Conservation (phyloP, 2,888 invertebrate species). For the Pristionchus arcanus region DNA sequence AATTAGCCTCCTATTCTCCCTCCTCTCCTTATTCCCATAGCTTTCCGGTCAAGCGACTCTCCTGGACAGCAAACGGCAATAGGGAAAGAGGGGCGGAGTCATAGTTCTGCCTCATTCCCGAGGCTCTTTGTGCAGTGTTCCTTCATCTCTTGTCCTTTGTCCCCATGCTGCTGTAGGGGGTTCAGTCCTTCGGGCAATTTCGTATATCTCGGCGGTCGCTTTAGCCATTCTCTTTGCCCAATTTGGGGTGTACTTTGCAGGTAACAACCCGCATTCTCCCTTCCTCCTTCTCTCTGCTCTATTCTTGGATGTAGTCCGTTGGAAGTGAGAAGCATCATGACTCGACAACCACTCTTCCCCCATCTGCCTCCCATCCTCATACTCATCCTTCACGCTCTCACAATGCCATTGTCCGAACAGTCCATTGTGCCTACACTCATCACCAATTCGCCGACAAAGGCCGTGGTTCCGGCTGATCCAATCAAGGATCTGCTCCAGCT, state of each 20-base stretch:
- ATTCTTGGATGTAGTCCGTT: conserved; percentile 18
- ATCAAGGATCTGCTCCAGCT: conserved; percentile 48
- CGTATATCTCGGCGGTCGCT: not conserved
- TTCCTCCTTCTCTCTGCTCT: not conserved
- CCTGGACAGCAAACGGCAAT: conserved; percentile 21
- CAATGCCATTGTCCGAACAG: conserved; percentile 34
- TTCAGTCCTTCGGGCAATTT: not conserved
- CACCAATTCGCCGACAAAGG: not conserved
- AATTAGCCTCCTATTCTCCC: conserved; percentile 46
- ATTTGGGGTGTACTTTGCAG: conserved; percentile 24
- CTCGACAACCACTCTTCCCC: not conserved
- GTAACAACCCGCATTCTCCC: not conserved
- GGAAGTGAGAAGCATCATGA: not conserved
- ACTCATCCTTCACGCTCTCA: not conserved
- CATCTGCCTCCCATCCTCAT: not conserved
- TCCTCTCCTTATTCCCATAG: conserved; percentile 14
- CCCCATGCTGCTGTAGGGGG: not conserved
- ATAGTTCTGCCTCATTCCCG: conserved; percentile 2
- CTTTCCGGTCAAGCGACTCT: conserved; percentile 49
- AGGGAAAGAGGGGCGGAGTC: not conserved
- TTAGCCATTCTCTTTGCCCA: not conserved
- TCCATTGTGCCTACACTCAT: not conserved
- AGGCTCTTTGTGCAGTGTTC: not conserved
- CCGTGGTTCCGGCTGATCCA: not conserved
- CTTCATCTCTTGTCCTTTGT: not conserved